Percentiles rank a stretch among this genome's conserved stretches.
These are phyloP conservation scores for Xestia xanthographa DNA, from an alignment of 2,888 invertebrate genomes.

Conservation along the genomic window DNA sequence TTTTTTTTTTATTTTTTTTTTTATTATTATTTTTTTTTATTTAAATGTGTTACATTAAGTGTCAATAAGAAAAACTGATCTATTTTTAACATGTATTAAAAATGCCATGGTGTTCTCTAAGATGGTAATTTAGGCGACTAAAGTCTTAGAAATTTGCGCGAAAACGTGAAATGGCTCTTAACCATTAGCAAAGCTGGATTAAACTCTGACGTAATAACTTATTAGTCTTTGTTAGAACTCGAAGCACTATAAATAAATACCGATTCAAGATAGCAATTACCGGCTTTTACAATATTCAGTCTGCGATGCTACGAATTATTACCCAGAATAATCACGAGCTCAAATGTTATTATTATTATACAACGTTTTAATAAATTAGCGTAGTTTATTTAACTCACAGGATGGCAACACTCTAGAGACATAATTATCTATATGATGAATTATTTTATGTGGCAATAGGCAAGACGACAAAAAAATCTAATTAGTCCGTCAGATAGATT, in stretches of 20 bases:
- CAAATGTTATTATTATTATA: slow-evolving; percentile 30
- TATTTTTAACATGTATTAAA: too few species aligned
- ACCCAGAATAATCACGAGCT: slow-evolving; percentile 16
- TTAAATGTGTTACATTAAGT: too few species aligned
- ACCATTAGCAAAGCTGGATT: slow-evolving; percentile 23
- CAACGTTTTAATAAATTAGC: slow-evolving; percentile 48
- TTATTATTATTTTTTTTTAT: too few species aligned
- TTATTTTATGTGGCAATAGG: slow-evolving; percentile 45
- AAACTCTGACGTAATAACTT: slow-evolving; percentile 8
- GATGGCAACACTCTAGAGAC: slow-evolving; percentile 23
- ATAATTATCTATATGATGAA: neutral
- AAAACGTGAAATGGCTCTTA: too few species aligned
- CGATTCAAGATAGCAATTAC: slow-evolving; percentile 23
- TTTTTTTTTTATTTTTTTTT: too few species aligned
- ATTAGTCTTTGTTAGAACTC: slow-evolving; percentile 17
- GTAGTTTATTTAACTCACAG: slow-evolving; percentile 15
- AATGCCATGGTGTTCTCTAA: too few species aligned
- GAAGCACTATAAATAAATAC: slow-evolving; percentile 5
- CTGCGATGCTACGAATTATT: slow-evolving; percentile 24
- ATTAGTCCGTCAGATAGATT: too few species aligned
- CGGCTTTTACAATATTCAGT: slow-evolving; percentile 25
- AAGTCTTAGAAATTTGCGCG: too few species aligned
- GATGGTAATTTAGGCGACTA: too few species aligned
- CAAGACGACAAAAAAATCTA: too few species aligned
- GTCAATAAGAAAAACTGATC: too few species aligned